Conservation (phyloP, 2,113 vertebrate genomes). For the Circaetus gallicus region DNA sequence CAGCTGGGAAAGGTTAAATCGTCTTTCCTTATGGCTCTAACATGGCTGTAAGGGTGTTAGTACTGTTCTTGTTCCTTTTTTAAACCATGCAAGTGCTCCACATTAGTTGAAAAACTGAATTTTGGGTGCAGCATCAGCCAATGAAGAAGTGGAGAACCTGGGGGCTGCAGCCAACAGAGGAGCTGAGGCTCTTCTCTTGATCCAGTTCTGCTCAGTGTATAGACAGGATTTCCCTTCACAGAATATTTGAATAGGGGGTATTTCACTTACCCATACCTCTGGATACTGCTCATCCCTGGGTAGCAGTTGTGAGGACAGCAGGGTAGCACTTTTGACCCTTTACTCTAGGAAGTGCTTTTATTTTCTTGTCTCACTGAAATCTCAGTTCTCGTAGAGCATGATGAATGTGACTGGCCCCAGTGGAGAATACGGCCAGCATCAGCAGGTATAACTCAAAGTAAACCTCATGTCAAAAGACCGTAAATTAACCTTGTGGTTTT, state of each 20-base stretch:
- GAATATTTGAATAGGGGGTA: background rate
- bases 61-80: background rate
- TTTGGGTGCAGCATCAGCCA: background rate
- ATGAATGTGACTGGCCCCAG: background rate
- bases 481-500: background rate
- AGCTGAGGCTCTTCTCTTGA: background rate
- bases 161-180: background rate
- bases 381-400: background rate
- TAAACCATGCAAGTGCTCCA: background rate
- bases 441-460: background rate
- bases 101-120: background rate
- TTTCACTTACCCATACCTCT: background rate
- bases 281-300: background rate
- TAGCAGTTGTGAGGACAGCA: background rate
- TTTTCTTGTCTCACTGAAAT: background rate
- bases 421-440: background rate
- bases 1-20: background rate
- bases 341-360: background rate
- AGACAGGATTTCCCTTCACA: background rate
- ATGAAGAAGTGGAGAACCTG: background rate
- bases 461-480: rapidly evolving
- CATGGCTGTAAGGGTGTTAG: background rate
- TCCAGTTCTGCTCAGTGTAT: background rate
- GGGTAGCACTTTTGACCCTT: background rate
- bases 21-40: background rate